These are phyloP conservation scores for Volucella inanis DNA, from an alignment of 2,888 invertebrate species.

Conservation along the genomic window DNA sequence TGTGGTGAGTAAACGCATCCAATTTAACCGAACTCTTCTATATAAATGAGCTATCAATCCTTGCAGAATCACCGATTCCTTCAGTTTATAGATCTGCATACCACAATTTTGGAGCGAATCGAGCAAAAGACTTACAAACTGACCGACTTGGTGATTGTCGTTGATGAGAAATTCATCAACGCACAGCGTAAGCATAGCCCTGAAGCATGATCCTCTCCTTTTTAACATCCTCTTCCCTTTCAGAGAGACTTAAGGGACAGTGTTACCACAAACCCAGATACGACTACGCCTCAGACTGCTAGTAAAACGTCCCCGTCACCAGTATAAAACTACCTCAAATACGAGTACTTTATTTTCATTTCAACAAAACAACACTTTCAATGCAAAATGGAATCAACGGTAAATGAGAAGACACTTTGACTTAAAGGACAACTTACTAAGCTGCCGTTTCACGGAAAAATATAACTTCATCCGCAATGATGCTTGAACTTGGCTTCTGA, in stretches of 20 bases:
- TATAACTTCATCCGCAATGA: slow-evolving; percentile 94
- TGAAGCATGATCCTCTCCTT: too few relatives aligned
- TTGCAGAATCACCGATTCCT: slow-evolving; percentile 33
- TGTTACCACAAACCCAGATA: slow-evolving; percentile 41
- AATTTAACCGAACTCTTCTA: not conserved
- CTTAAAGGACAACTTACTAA: slow-evolving; percentile 73
- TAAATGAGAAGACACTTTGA: slow-evolving; percentile 13
- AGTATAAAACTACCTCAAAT: slow-evolving; percentile 52
- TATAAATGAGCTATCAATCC: not conserved
- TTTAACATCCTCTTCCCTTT: not conserved
- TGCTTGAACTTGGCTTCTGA: slow-evolving; percentile 88
- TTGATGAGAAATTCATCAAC: slow-evolving; percentile 34
- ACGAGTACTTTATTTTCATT: slow-evolving; percentile 34
- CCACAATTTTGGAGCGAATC: slow-evolving; percentile 33
- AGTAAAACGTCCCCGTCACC: not conserved
- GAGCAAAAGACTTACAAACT: slow-evolving; percentile 29
- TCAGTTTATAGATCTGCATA: slow-evolving; percentile 49
- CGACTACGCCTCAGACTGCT: slow-evolving; percentile 26
- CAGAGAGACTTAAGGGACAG: slow-evolving; percentile 28
- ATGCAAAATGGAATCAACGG: slow-evolving; percentile 64
- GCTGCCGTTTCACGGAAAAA: slow-evolving; percentile 86
- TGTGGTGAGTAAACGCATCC: slow-evolving; percentile 13
- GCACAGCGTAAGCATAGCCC: slow-evolving; percentile 32
- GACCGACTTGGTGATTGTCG: slow-evolving; percentile 8
- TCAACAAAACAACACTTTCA: slow-evolving; percentile 43